phyloP scores from a whole-genome alignment of 2,797 vertebrate species.

The Cyprinella venusta region DNA sequence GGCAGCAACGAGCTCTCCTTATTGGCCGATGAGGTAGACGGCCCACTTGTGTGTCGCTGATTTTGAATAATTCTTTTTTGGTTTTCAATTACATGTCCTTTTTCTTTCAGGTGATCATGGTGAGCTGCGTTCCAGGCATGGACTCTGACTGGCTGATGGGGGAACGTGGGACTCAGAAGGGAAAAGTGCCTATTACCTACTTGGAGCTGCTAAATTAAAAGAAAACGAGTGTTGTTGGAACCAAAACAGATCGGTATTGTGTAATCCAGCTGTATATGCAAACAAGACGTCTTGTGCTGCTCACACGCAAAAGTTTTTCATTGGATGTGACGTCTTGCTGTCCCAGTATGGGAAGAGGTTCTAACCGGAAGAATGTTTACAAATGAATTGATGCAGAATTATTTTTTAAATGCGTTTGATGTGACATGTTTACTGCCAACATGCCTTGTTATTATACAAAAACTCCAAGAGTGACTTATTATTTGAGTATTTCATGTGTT shows the following conservation, averaged over 20 bases:
- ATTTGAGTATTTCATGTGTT: conserved; percentile 53
- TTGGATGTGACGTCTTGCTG: conserved; percentile 52
- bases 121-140: conserved; percentile 93
- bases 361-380: conserved; percentile 78
- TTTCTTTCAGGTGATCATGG: conserved; percentile 87
- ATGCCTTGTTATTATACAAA: conserved; percentile 40
- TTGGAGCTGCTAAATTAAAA: conserved; percentile 95
- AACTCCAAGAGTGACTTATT: conserved; percentile 19
- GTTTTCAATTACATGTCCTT: neutral
- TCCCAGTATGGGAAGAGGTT: conserved; percentile 24
- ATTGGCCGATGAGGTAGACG: conserved; percentile 94
- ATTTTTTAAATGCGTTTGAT: conserved; percentile 75
- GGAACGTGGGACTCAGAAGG: conserved; percentile 94
- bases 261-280: conserved; percentile 75
- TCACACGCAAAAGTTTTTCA: conserved; percentile 73
- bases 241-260: neutral
- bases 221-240: neutral
- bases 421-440: conserved; percentile 53
- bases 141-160: conserved; percentile 99
- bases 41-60: neutral
- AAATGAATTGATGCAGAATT: conserved; percentile 66
- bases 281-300: conserved; percentile 77
- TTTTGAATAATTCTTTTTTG: neutral
- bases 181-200: conserved; percentile 98
- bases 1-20: conserved; percentile 96